Percentiles rank a stretch among this genome's conserved stretches.
Conservation (phyloP, 2,113 vertebrate species). For the Formicarius rufipectus region DNA sequence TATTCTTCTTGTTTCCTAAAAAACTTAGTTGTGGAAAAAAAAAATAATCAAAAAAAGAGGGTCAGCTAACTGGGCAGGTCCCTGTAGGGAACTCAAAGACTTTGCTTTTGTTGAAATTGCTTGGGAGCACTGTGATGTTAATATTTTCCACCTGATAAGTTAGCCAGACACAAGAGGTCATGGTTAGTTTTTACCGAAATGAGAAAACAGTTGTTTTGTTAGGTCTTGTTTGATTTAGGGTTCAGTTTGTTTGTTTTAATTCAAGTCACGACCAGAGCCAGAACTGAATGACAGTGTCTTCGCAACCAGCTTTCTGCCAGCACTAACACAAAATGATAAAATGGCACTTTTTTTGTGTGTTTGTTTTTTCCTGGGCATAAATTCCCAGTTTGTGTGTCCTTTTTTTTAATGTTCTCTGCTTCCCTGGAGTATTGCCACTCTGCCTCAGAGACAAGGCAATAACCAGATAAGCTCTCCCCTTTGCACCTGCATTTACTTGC, state of each 20-base stretch:
- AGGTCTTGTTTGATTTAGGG: neutral
- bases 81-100: neutral
- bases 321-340: neutral
- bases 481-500: neutral
- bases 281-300: neutral
- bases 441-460: neutral
- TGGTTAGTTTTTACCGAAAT: neutral
- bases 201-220: neutral
- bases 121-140: neutral
- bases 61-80: neutral
- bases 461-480: neutral
- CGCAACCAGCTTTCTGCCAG: neutral
- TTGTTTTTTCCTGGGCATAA: neutral
- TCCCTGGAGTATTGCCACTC: neutral
- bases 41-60: neutral
- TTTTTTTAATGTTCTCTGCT: neutral
- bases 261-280: neutral
- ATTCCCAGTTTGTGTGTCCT: neutral
- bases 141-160: neutral
- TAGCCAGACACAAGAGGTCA: neutral
- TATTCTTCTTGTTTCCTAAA: neutral
- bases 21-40: neutral
- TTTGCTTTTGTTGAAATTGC: neutral
- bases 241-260: neutral
- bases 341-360: neutral